Evolutionary conservation across 2,113 vertebrate genomes (phyloP), one percentile per base, ranked within the genome.

Genomic region (Petroica traversi): DNA sequence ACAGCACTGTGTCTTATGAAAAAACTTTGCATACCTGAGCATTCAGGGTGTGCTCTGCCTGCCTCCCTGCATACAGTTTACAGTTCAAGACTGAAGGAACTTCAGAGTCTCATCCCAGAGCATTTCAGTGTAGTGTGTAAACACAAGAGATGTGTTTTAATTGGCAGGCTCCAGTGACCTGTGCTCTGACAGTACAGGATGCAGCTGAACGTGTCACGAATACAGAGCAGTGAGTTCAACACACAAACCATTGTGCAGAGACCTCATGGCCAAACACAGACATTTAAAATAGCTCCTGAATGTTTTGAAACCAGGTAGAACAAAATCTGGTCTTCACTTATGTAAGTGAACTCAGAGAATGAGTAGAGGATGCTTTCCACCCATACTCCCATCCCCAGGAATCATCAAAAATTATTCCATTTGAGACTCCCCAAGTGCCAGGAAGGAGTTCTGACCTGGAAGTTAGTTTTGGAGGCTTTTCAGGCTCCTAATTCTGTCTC

Each of bases 121-220:
- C 8, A 8, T 85, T 93, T 48, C 62, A 85, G 43, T 18, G n/a
- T 76, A 41, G 52, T 12, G 41, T 40, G 34, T n/a, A 78, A 91
- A 87, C 45, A 59, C 31, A 52, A 80, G 66, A 0, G 0, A 55
- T n/a, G 66, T 88, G 57, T 79, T 96, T 95, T 88, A 95, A 80
- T 72, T 96, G 84, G 89, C 87, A 94, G 55, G 13, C 57, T 55
- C 36, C 58, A 62, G 78, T 84, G 84, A 83, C 87, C 75, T 85
- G 67, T 49, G 46, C 74, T 84, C 31, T 81, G 80, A 93, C 84
- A 92, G 83, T 25, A 64, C 82, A 94, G 94, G 89, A 89, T 95
- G 84, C 83, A 96, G 93, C 82, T 92, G 89, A 75, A 81, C 2
- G 9, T 77, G 85, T 43, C 61, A 33, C 0, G 9, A 89, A 88